Conservation (phyloP, 2,797 vertebrate genomes). For the Sitta carolinensis region DNA sequence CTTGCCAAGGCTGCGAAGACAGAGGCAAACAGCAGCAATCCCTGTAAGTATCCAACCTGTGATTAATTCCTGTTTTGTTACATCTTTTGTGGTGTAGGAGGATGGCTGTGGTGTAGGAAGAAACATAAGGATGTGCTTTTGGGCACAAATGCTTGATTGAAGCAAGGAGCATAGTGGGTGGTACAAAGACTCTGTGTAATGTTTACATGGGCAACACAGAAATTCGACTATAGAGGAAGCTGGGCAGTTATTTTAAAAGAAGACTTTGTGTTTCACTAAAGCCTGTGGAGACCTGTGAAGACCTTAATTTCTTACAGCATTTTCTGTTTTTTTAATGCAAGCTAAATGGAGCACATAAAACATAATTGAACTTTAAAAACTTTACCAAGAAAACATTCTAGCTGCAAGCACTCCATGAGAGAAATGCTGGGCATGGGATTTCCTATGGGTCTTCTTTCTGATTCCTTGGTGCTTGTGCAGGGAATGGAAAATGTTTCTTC, state of each 20-base stretch:
- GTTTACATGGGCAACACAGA: slow-evolving; percentile 29
- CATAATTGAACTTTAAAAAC: neutral
- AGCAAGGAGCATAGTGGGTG: slow-evolving; percentile 23
- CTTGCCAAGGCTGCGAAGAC: slow-evolving; percentile 81
- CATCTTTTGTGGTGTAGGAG: slow-evolving; percentile 14
- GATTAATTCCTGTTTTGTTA: neutral
- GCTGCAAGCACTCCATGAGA: neutral
- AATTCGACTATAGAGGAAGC: slow-evolving; percentile 17
- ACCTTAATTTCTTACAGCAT: neutral
- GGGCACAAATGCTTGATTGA: slow-evolving; percentile 24
- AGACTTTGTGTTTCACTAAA: neutral
- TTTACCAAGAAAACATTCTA: neutral
- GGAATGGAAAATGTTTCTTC: neutral
- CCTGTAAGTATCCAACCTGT: slow-evolving; percentile 74
- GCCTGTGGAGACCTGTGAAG: neutral
- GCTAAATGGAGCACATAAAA: neutral
- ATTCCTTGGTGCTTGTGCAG: neutral
- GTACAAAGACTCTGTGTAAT: slow-evolving; percentile 44
- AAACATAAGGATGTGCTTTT: slow-evolving; percentile 44
- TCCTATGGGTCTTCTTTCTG: neutral
- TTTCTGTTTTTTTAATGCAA: neutral
- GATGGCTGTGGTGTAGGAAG: slow-evolving; percentile 37
- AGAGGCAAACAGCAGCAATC: slow-evolving; percentile 75
- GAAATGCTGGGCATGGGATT: neutral
- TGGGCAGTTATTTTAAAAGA: slow-evolving; percentile 23